A percentile compares a stretch with the other conserved stretches of the same genome.
Evolutionary conservation across 2,888 invertebrate species (phyloP).

Genomic region (Pardosa pseudoannulata): DNA sequence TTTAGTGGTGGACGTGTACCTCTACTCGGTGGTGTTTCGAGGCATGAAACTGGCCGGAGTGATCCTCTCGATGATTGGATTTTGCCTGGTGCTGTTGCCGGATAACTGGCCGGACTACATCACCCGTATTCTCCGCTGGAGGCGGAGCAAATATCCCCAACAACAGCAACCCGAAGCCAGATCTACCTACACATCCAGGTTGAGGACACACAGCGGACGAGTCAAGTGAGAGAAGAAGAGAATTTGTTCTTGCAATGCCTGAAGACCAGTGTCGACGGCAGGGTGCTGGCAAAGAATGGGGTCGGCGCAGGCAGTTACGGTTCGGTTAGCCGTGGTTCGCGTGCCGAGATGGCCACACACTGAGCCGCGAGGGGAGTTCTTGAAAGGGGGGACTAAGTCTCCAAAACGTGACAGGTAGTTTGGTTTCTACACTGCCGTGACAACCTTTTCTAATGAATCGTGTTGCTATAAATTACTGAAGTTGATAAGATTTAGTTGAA

Average conservation of each 20-base stretch:
- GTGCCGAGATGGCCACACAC: no score
- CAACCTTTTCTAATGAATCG: no score
- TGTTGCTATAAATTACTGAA: no score
- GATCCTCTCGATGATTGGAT: conserved; percentile 91
- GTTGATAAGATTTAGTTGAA: no score
- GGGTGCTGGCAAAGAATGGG: background rate
- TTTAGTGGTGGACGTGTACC: conserved; percentile 89
- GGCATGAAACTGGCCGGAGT: conserved; percentile 98
- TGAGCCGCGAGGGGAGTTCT: no score
- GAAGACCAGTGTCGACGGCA: no score
- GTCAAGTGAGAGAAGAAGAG: conserved; percentile 88
- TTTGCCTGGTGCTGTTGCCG: conserved; percentile 95
- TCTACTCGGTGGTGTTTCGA: conserved; percentile 90
- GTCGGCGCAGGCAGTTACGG: background rate
- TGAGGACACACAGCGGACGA: conserved; percentile 93
- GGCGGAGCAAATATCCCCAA: conserved; percentile 70
- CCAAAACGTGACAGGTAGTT: no score
- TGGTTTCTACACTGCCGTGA: no score
- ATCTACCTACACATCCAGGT: conserved; percentile 92
- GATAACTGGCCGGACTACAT: conserved; percentile 98
- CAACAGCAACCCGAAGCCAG: conserved; percentile 81
- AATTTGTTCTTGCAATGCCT: background rate
- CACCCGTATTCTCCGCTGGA: conserved; percentile 86
- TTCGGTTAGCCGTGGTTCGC: no score
- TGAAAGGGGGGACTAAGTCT: no score